These are phyloP conservation scores for Amyelois transitella DNA, from an alignment of 1,140 invertebrate species.

Conservation along the genomic window DNA sequence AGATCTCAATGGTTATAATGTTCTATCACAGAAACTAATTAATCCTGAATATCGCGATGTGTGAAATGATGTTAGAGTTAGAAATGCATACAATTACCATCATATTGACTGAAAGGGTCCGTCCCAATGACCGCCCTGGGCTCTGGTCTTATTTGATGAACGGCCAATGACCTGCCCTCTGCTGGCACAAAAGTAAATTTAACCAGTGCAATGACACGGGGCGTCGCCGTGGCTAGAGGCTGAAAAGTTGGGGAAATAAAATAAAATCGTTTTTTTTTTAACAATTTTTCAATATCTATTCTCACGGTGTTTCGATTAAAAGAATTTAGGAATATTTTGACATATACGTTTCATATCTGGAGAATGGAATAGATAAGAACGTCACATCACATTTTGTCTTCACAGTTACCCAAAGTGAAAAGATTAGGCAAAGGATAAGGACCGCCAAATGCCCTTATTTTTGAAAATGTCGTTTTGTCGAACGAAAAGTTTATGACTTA, in stretches of 20 bases:
- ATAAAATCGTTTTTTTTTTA: background rate
- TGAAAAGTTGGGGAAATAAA: too few species aligned
- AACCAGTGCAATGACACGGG: background rate
- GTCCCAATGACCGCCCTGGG: background rate
- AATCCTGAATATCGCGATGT: background rate
- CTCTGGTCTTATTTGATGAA: constrained; percentile 16
- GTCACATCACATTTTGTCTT: too few species aligned
- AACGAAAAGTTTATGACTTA: too few species aligned
- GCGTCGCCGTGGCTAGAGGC: background rate
- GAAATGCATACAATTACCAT: constrained; percentile 16
- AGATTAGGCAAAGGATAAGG: too few species aligned
- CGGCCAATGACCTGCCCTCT: constrained; percentile 1
- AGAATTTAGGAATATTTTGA: too few species aligned
- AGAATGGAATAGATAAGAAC: too few species aligned
- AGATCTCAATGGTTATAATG: too few species aligned
- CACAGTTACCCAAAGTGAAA: too few species aligned
- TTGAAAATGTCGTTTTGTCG: too few species aligned
- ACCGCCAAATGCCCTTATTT: too few species aligned
- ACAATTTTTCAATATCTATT: background rate
- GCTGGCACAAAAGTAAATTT: background rate
- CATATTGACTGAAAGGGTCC: constrained; percentile 16
- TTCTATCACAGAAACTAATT: too few species aligned
- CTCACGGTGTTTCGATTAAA: background rate
- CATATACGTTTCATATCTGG: too few species aligned
- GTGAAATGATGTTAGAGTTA: background rate